Percentiles rank a stretch among this genome's conserved stretches.
Evolutionary conservation across 1,140 invertebrate species (phyloP).

Genomic region (Yoshiicerus persimilis): DNA sequence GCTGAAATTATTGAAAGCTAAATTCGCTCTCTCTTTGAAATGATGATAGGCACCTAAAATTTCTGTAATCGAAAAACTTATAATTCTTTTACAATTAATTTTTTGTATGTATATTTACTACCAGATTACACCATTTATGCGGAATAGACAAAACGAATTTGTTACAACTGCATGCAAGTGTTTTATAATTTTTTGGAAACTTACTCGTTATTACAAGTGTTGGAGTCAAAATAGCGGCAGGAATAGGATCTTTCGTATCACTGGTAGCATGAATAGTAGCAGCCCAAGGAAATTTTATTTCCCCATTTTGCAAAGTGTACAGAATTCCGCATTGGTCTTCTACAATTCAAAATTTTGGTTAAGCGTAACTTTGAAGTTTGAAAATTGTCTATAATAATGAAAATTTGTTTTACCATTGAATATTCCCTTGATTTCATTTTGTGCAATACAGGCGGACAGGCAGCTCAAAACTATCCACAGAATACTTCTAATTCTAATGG

Average conservation of each 20-base stretch:
- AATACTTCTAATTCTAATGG: too few species aligned
- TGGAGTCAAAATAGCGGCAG: neutral
- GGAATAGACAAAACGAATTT: too few species aligned
- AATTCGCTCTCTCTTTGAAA: neutral
- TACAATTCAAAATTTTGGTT: neutral
- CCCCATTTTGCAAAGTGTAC: too few species aligned
- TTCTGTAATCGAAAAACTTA: too few species aligned
- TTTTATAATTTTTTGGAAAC: neutral
- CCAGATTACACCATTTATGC: too few species aligned
- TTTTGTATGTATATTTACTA: too few species aligned
- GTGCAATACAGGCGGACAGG: too few species aligned
- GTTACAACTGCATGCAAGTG: too few species aligned
- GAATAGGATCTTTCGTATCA: neutral
- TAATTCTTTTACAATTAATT: too few species aligned
- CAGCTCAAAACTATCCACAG: too few species aligned
- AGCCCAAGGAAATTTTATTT: neutral
- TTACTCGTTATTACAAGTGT: neutral
- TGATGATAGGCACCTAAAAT: neutral
- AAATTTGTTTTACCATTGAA: neutral
- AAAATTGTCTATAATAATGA: neutral
- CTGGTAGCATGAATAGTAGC: neutral
- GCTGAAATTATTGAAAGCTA: neutral
- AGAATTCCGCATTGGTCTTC: neutral
- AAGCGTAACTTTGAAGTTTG: neutral
- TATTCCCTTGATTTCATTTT: neutral